These are phyloP conservation scores for Oreohelix idahoensis DNA, from an alignment of 1,140 invertebrate species.

Conservation along the genomic window DNA sequence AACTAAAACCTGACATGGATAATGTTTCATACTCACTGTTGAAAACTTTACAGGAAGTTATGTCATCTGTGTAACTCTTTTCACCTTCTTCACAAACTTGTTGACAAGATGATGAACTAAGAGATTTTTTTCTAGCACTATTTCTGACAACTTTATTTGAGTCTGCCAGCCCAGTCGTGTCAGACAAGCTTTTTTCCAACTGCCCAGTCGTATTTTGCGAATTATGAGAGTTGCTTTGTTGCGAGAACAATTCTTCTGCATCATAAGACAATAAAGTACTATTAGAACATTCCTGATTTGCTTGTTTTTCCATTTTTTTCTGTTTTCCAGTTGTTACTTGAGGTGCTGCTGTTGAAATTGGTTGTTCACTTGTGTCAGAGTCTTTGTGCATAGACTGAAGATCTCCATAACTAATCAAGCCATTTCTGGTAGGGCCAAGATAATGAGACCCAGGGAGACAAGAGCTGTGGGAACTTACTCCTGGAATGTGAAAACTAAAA, in stretches of 20 bases:
- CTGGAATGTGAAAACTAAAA: slow-evolving; percentile 9
- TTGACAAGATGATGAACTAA: neutral
- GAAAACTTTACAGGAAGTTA: neutral
- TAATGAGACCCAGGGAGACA: neutral
- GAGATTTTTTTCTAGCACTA: neutral
- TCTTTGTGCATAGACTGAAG: slow-evolving; percentile 32
- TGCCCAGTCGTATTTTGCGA: too few species aligned
- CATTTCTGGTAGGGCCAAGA: neutral
- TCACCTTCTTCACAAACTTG: neutral
- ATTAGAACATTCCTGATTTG: neutral
- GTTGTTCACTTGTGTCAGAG: neutral
- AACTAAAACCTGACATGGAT: neutral
- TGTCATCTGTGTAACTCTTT: neutral
- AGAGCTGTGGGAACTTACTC: neutral
- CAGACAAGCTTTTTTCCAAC: too few species aligned
- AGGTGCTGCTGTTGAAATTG: neutral
- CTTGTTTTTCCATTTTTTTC: neutral
- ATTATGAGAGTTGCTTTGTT: too few species aligned
- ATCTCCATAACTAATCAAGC: slow-evolving; percentile 21
- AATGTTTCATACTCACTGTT: neutral
- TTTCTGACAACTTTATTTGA: too few species aligned
- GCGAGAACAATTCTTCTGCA: too few species aligned
- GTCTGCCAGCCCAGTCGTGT: too few species aligned
- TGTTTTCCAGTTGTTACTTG: neutral
- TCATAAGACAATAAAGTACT: neutral